Evolutionary conservation across 2,797 vertebrate genomes (phyloP), one percentile per base, ranked within the genome.

Genomic region (Pseudocheirus occidentalis): DNA sequence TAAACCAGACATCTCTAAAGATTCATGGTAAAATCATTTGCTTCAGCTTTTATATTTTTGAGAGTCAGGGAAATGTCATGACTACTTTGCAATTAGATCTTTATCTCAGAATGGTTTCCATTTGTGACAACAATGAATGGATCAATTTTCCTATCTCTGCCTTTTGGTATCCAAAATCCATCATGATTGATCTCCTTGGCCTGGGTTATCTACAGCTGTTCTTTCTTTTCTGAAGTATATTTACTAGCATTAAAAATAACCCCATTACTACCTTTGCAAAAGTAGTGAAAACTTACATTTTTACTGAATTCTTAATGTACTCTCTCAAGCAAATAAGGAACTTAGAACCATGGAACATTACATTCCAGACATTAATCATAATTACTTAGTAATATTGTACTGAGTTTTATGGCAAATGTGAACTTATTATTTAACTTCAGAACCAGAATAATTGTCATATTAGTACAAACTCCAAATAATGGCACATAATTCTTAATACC

Each of bases 311-410:
- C 91, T 97, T 98, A 98, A 98, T 95, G 57, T 94, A 96, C 94
- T 95, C n/a, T 89, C 91, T 98, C 95, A 95, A 96, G 94, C 95
- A 98, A 98, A 98, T 95, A 97, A 97, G 96, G 92, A 97, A 98
- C 97, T 95, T 97, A 56, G 95, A 98, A 96, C 95, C 93, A 95
- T 96, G 96, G 95, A 98, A 98, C 96, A 97, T 90, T 98, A 96
- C 58, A 95, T 96, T 98, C 98, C 97, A 98, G 97, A 95, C 91
- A 97, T 98, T 98, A 98, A 98, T 98, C 97, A 97, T 98, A 98
- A 98, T 97, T 98, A 96, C 96, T 96, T 98, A 98, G 95, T 98
- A 98, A 98, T 96, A 96, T 97, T 96, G 96, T 92, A 96, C 95
- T 98, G 89, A 95, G 34, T 95, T 98, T 98, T 98, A 97, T 95